Evolutionary conservation across 2,113 vertebrate genomes (phyloP).

Genomic region (Mesoclemmys tuberculata): DNA sequence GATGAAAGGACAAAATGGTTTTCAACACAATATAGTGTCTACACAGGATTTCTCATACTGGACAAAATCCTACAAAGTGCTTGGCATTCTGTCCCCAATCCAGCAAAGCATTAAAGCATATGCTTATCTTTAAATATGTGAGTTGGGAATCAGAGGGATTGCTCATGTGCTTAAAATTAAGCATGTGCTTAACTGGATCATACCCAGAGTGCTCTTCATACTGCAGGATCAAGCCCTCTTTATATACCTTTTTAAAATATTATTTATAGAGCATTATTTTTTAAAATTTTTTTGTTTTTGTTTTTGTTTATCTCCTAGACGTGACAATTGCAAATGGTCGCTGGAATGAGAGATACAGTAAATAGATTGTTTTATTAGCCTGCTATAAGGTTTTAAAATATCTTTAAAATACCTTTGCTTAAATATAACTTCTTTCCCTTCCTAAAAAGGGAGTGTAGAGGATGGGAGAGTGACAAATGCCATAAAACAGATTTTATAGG

Average conservation of each 20-base stretch:
- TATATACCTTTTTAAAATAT: neutral
- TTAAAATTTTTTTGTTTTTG: no score
- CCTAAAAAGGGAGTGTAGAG: neutral
- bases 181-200: neutral
- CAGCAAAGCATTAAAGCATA: neutral
- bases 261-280: neutral
- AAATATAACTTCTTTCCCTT: neutral
- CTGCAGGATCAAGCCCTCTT: neutral
- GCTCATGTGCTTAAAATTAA: neutral
- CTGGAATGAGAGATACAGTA: neutral
- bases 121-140: neutral
- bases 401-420: neutral
- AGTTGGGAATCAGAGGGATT: neutral
- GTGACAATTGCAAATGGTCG: neutral
- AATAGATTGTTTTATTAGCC: neutral
- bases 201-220: neutral
- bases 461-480: neutral
- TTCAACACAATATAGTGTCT: neutral
- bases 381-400: neutral
- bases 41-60: neutral
- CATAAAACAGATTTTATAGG: neutral
- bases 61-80: neutral
- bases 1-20: neutral
- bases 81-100: neutral
- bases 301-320: neutral